Conservation (phyloP, 2,888 invertebrate genomes). For the Pedicia rivosa region DNA sequence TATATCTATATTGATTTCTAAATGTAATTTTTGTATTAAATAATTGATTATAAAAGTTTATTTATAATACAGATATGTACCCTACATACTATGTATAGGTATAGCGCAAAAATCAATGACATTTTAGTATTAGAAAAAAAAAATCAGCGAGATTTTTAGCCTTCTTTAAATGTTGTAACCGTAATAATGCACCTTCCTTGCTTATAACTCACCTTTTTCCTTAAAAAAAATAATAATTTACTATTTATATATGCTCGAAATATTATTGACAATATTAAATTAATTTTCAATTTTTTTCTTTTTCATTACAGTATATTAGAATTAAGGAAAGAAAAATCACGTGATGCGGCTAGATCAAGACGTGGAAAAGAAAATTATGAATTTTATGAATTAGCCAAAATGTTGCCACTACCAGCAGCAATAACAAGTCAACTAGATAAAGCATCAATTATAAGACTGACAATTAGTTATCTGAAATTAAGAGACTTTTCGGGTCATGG, state of each 20-base stretch:
- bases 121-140: too few relatives aligned
- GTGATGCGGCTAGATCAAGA: constrained; percentile 82
- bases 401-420: constrained; percentile 78
- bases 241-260: not conserved
- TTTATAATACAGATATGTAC: too few relatives aligned
- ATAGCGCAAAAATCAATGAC: too few relatives aligned
- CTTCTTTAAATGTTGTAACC: not conserved
- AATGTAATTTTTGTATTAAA: too few relatives aligned
- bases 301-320: constrained; percentile 72
- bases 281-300: constrained; percentile 16
- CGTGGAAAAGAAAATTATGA: constrained; percentile 92
- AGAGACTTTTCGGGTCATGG: constrained; percentile 91
- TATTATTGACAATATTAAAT: too few relatives aligned
- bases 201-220: constrained; percentile 1
- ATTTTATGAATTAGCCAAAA: constrained; percentile 91
- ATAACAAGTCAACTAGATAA: constrained; percentile 91
- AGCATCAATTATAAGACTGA: constrained; percentile 90
- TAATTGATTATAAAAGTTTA: too few relatives aligned
- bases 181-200: constrained; percentile 4
- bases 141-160: too few relatives aligned
- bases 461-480: constrained; percentile 88
- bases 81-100: too few relatives aligned
- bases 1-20: too few relatives aligned
- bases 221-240: not conserved
- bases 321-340: constrained; percentile 81